These are phyloP conservation scores for Channa argus DNA, from an alignment of 2,113 vertebrate species.

Conservation along the genomic window DNA sequence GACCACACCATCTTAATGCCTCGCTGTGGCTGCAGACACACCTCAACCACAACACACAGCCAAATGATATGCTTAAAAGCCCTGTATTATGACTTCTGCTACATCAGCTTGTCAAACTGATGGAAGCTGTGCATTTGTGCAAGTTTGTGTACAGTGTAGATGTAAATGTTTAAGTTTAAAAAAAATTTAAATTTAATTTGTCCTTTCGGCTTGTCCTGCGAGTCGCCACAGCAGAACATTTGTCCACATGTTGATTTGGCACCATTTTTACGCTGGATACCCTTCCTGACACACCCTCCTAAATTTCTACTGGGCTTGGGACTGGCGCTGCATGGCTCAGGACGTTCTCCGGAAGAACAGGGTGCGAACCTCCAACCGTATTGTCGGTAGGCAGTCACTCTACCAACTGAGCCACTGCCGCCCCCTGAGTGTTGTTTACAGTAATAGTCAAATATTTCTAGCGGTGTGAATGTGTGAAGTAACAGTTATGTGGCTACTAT, in stretches of 20 bases:
- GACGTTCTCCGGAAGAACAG: no score
- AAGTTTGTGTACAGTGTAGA: slow-evolving; percentile 6
- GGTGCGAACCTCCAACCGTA: no score
- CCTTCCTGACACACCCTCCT: no score
- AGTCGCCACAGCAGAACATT: no score
- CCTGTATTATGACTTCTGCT: slow-evolving; percentile 63
- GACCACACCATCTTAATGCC: slow-evolving; percentile 63
- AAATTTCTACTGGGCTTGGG: no score
- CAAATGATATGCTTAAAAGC: slow-evolving; percentile 64
- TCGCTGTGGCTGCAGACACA: slow-evolving; percentile 69
- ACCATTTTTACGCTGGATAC: no score
- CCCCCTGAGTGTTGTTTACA: background rate
- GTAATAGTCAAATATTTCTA: background rate
- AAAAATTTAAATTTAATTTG: no score
- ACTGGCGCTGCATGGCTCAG: no score
- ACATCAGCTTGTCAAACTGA: slow-evolving; percentile 51
- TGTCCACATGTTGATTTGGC: no score
- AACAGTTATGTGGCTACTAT: background rate
- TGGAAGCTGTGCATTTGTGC: slow-evolving; percentile 22
- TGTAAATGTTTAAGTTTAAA: background rate
- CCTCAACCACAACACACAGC: slow-evolving; percentile 56
- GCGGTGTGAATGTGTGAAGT: background rate
- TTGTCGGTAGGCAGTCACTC: no score
- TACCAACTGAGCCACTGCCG: no score
- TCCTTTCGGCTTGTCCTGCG: no score